phyloP scores from a whole-genome alignment of 2,888 invertebrate genomes.

The Ochropleura leucogaster region DNA sequence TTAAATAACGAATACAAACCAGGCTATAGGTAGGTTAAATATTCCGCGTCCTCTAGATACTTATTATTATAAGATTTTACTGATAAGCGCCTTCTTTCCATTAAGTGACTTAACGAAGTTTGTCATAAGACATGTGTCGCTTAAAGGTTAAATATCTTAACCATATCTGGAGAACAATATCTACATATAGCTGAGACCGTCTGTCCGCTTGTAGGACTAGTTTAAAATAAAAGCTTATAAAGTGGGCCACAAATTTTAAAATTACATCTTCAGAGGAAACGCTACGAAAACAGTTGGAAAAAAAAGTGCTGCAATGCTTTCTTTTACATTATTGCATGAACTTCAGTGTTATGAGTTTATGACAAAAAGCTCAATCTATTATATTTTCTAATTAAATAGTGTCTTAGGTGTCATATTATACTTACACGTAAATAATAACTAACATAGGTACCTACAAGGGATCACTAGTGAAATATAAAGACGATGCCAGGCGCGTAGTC shows the following conservation, averaged over 20 bases:
- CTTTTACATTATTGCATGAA: not conserved
- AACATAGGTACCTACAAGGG: constrained; percentile 27
- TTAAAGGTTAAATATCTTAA: constrained; percentile 63
- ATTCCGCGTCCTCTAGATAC: constrained; percentile 18
- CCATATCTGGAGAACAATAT: constrained; percentile 49
- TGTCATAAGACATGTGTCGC: constrained; percentile 61
- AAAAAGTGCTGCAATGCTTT: not conserved
- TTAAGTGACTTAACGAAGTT: constrained; percentile 57
- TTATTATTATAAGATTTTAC: constrained; percentile 47
- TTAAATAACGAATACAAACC: constrained; percentile 6
- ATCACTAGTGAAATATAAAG: constrained; percentile 26
- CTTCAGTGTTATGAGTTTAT: not conserved
- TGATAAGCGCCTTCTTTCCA: constrained; percentile 50
- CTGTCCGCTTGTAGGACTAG: constrained; percentile 22
- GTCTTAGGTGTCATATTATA: constrained; percentile 21
- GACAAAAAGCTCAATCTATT: constrained; percentile 11
- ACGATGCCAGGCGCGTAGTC: constrained; percentile 14
- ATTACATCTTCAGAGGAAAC: not conserved
- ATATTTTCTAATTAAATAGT: constrained; percentile 40
- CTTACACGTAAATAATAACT: constrained; percentile 46
- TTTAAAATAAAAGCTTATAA: constrained; percentile 1
- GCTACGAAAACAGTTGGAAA: not conserved
- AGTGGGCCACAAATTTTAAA: not conserved
- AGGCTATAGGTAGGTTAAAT: constrained; percentile 20
- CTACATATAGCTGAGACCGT: constrained; percentile 7